These are phyloP conservation scores for Pseudolycoriella hygida DNA, from an alignment of 2,888 invertebrate genomes.

Conservation along the genomic window DNA sequence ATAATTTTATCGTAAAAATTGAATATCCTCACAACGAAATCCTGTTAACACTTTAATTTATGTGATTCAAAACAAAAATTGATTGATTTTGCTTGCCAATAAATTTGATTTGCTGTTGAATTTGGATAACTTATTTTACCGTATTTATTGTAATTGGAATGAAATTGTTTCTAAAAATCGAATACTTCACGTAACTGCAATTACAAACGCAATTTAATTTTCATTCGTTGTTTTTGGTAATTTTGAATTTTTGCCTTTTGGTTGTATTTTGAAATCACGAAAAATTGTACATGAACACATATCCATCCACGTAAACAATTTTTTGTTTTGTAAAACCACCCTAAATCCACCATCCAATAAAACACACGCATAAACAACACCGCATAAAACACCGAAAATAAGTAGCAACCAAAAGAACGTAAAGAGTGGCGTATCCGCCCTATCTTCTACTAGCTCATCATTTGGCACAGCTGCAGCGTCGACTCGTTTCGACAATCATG, in stretches of 20 bases:
- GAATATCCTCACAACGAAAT: too few species aligned
- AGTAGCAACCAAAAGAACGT: slow-evolving; percentile 75
- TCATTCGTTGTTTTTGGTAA: background rate
- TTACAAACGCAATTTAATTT: background rate
- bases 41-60: too few species aligned
- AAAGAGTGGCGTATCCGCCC: slow-evolving; percentile 72
- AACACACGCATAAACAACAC: slow-evolving; percentile 5
- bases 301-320: background rate
- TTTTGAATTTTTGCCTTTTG: background rate
- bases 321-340: background rate
- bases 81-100: too few species aligned
- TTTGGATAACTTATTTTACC: too few species aligned
- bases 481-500: slow-evolving; percentile 44
- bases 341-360: background rate
- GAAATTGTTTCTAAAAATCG: too few species aligned
- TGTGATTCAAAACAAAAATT: too few species aligned
- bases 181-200: too few species aligned
- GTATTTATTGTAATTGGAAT: too few species aligned
- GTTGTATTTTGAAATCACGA: background rate
- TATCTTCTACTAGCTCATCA: slow-evolving; percentile 74
- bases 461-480: slow-evolving; percentile 71
- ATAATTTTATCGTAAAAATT: too few species aligned
- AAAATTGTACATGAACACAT: background rate
- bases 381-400: too few species aligned
- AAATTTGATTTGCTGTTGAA: too few species aligned